phyloP scores from a whole-genome alignment of 2,888 invertebrate species.

The Eupithecia pulchellata region DNA sequence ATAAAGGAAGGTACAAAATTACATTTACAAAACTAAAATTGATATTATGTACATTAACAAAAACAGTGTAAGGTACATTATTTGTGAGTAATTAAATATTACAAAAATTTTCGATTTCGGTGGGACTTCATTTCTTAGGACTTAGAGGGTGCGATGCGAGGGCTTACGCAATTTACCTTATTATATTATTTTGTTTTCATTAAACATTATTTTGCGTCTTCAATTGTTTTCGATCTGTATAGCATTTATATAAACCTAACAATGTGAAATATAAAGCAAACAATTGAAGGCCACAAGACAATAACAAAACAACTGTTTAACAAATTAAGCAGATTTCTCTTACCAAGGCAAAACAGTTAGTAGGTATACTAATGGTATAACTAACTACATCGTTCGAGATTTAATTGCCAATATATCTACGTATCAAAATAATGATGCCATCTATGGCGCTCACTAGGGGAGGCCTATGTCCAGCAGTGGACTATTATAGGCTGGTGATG shows the following conservation, averaged over 20 bases:
- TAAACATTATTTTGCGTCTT: background rate
- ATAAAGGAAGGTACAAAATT: background rate
- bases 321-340: background rate
- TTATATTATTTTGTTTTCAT: background rate
- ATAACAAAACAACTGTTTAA: background rate
- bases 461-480: no score
- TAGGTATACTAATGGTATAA: background rate
- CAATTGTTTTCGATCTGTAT: background rate
- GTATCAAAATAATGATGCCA: no score
- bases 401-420: background rate
- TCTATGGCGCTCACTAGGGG: no score
- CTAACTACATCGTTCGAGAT: background rate
- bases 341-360: background rate
- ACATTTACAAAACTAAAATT: no score
- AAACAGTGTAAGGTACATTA: background rate
- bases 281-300: conserved; percentile 1
- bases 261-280: background rate
- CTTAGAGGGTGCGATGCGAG: no score
- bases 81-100: no score
- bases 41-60: no score
- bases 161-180: no score
- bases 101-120: no score
- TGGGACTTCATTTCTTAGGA: no score
- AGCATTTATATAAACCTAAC: background rate
- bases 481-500: no score